Evolutionary conservation across 2,888 invertebrate genomes (phyloP).

Genomic region (Thereva nobilitata): DNA sequence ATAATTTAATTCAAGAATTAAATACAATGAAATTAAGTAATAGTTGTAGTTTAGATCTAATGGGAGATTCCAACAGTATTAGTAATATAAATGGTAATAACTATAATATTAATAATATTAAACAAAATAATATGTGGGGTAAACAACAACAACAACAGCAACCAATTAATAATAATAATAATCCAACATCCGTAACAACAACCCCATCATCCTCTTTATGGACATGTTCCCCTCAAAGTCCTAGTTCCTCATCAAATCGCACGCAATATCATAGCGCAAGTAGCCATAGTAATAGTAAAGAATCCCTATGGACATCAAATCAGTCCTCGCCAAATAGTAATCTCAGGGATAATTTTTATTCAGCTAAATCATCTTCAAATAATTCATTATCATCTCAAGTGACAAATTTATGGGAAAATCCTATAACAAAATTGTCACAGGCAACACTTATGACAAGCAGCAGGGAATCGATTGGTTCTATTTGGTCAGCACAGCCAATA

Average conservation of each 20-base stretch:
- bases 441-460: constrained; percentile 36
- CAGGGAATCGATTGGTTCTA: constrained; percentile 43
- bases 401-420: constrained; percentile 45
- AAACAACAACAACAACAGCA: constrained; percentile 9
- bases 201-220: constrained; percentile 46
- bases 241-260: constrained; percentile 37
- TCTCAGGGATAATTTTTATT: constrained; percentile 50
- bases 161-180: constrained; percentile 39
- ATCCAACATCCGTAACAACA: constrained; percentile 40
- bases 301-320: constrained; percentile 54
- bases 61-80: constrained; percentile 48
- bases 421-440: constrained; percentile 45
- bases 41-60: constrained; percentile 44
- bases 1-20: constrained; percentile 49
- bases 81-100: constrained; percentile 32
- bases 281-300: constrained; percentile 55
- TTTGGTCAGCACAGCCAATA: constrained; percentile 42
- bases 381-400: constrained; percentile 37
- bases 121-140: constrained; percentile 39
- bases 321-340: constrained; percentile 54
- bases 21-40: constrained; percentile 48
- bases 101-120: constrained; percentile 50
- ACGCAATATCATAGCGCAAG: constrained; percentile 47
- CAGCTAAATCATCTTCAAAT: constrained; percentile 45
- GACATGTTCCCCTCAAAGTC: constrained; percentile 49